Conservation (phyloP, 2,797 vertebrate species). For the Basileuterus tristriatus region DNA sequence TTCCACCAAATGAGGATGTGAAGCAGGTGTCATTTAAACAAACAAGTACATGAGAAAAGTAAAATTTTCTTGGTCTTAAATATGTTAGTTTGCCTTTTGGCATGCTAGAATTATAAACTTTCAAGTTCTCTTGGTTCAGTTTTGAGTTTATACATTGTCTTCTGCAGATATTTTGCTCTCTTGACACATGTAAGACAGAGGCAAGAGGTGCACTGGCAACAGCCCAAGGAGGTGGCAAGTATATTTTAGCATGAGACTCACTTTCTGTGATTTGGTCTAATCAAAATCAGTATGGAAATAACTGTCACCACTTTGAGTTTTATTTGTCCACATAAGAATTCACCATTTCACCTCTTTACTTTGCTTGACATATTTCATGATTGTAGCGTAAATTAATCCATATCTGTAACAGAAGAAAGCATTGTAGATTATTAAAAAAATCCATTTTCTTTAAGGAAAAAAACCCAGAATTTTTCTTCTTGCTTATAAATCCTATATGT, state of each 20-base stretch:
- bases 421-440: background rate
- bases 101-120: background rate
- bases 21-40: background rate
- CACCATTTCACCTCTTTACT: background rate
- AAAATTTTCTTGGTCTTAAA: background rate
- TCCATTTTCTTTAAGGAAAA: background rate
- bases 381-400: background rate
- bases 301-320: background rate
- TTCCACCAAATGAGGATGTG: background rate
- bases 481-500: background rate
- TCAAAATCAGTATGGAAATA: background rate
- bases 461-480: rapidly evolving
- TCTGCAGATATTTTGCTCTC: background rate
- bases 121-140: background rate
- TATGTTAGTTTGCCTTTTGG: background rate
- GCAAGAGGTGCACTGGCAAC: background rate
- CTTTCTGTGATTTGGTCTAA: background rate
- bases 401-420: background rate
- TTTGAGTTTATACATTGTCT: background rate
- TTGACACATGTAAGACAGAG: background rate
- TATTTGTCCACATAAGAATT: background rate
- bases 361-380: background rate
- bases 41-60: background rate
- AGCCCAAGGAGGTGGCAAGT: background rate
- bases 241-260: background rate